Percentiles rank a stretch among this genome's conserved stretches.
Evolutionary conservation across 2,888 invertebrate species (phyloP).

Genomic region (Rhogogaster chlorosoma): DNA sequence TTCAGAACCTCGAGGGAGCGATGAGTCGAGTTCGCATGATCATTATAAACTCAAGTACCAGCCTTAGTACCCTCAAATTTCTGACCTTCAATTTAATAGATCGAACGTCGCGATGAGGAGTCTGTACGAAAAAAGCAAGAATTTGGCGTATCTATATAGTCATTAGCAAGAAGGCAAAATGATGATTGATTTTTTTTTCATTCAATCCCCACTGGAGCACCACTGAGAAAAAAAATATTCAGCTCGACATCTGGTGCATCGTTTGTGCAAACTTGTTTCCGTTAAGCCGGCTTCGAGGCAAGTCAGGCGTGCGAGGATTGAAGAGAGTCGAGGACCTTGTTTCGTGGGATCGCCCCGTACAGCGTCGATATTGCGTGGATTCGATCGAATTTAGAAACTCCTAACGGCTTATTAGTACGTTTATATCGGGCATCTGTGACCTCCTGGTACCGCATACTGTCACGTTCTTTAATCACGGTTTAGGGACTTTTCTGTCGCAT

Average conservation of each 20-base stretch:
- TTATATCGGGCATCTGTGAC: constrained; percentile 33
- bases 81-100: background rate
- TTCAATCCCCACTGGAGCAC: constrained; percentile 45
- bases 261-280: constrained; percentile 74
- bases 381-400: constrained; percentile 55
- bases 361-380: constrained; percentile 60
- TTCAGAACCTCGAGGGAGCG: background rate
- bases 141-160: background rate
- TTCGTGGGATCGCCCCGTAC: constrained; percentile 74
- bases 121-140: background rate
- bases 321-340: constrained; percentile 69
- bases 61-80: background rate
- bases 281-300: constrained; percentile 75
- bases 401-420: constrained; percentile 26
- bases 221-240: constrained; percentile 69
- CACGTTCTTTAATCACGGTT: constrained; percentile 10
- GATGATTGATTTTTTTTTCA: constrained; percentile 50
- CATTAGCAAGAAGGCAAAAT: background rate
- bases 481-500: background rate
- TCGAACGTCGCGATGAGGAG: background rate
- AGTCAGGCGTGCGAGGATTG: constrained; percentile 75
- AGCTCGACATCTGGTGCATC: constrained; percentile 74
- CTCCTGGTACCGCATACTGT: background rate
- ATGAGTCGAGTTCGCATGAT: background rate
- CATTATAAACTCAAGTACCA: background rate